Percentiles rank a stretch among this genome's conserved stretches.
Evolutionary conservation across 1,140 invertebrate species (phyloP).

Genomic region (Drosophila ohnishii): DNA sequence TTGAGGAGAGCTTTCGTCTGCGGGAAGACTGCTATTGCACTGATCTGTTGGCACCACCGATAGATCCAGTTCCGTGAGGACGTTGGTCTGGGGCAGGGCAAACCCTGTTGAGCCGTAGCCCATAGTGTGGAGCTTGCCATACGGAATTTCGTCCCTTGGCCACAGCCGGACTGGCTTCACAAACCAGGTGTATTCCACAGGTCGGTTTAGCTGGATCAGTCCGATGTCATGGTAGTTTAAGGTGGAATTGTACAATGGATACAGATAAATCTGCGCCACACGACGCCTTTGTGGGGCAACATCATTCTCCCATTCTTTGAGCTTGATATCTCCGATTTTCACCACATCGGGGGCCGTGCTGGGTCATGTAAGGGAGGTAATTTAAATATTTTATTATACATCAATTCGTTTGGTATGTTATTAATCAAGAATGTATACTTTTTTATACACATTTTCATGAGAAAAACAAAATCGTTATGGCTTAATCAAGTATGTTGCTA

Average conservation of each 20-base stretch:
- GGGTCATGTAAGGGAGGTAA: neutral
- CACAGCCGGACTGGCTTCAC: slow-evolving; percentile 57
- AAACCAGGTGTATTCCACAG: slow-evolving; percentile 59
- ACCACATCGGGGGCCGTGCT: slow-evolving; percentile 53
- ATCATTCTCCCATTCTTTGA: slow-evolving; percentile 57
- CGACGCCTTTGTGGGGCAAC: slow-evolving; percentile 44
- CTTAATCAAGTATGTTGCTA: neutral
- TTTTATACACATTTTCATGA: neutral
- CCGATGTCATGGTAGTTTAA: slow-evolving; percentile 66
- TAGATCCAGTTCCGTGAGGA: slow-evolving; percentile 60
- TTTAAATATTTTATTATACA: neutral
- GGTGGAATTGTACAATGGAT: slow-evolving; percentile 52
- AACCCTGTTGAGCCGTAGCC: slow-evolving; percentile 68
- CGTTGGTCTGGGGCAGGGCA: slow-evolving; percentile 57
- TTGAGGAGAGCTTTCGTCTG: slow-evolving; percentile 32
- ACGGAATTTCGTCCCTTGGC: slow-evolving; percentile 56
- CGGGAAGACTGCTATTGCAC: slow-evolving; percentile 55
- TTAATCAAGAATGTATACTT: too few species aligned
- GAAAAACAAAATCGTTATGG: neutral
- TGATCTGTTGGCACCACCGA: slow-evolving; percentile 45
- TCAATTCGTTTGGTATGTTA: neutral
- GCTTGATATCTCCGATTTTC: slow-evolving; percentile 63
- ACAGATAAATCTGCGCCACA: slow-evolving; percentile 45
- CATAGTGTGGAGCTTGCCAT: slow-evolving; percentile 56
- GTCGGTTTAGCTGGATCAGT: slow-evolving; percentile 46